Base-by-base conservation (phyloP, 2,113 vertebrate species). In the Delphinapterus leucas region DNA sequence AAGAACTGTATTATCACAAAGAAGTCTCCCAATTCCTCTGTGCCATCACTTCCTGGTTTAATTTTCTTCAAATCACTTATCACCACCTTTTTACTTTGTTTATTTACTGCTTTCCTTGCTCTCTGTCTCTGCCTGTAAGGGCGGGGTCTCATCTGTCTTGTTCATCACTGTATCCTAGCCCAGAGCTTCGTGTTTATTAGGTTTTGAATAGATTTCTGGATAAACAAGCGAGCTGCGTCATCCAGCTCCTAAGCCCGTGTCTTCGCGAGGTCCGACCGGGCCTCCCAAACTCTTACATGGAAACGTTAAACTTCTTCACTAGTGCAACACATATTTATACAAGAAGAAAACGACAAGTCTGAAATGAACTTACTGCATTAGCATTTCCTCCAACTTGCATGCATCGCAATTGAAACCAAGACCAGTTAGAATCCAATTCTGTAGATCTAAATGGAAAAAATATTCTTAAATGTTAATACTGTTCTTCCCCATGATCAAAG, bases 301-400 rank as follows among this genome's bases (percentile, higher is more conserved):
- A 28, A 8, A 33, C 1, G 9, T 1, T 12, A 23, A n/a, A 4
- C 88, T 8, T 26, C 49, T 47, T 10, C 18, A 15, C 12, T 0
- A 26, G 33, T 0, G 44, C 5, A 12, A 55, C 26, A 8, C 15
- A 31, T 1, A 14, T 1, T 25, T 7, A 10, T 1, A 15, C 18
- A 13, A 9, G 65, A 36, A 88, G 71, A 25, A 7, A 33, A 81
- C 0, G 26, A 5, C 3, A 0, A 3, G 61, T 5, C 53, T 10
- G 14, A 47, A 8, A 14, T 4, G 90, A 74, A 99, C 99, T 97
- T 98, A 99, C 99, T 47, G 99, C 99, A 2, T 97, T 99, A 33
- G 99, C 98, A n/a, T 99, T 99, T 90, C 99, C 99, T 96, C 99
- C 99, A 13, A 99, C 99, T 97, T 99, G 99, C 99, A 99, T 99